phyloP scores from a whole-genome alignment of 1,140 invertebrate species.

The Tetramorium alpestre region DNA sequence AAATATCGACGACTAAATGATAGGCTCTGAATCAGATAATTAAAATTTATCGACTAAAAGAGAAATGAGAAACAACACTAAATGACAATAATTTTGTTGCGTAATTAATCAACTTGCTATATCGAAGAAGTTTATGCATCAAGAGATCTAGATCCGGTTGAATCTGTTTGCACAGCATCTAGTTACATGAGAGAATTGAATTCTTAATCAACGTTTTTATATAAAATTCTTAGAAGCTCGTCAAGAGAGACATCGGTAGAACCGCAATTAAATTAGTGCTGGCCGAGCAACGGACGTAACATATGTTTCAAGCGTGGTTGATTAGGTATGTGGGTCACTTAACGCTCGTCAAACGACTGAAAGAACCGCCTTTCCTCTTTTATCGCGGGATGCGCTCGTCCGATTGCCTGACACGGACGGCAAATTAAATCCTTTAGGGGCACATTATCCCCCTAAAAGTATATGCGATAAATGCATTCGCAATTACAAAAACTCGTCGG shows the following conservation, averaged over 20 bases:
- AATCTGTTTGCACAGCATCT: conserved; percentile 21
- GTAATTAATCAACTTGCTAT: not conserved
- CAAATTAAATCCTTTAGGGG: conserved; percentile 28
- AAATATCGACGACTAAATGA: not conserved
- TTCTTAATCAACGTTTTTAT: conserved; percentile 69
- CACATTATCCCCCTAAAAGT: conserved; percentile 35
- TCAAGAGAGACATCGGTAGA: conserved; percentile 66
- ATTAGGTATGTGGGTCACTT: conserved; percentile 8
- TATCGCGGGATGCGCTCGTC: not conserved
- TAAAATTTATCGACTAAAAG: not conserved
- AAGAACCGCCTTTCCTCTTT: conserved; percentile 34
- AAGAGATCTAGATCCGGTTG: conserved; percentile 49
- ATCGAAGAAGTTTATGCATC: not conserved
- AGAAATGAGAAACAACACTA: not conserved
- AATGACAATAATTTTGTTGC: not conserved
- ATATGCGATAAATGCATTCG: conserved; percentile 50
- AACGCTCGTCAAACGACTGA: conserved; percentile 4
- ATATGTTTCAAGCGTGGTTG: not conserved
- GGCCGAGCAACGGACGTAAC: not conserved
- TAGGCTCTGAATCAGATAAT: not conserved
- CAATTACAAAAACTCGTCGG: conserved; percentile 32
- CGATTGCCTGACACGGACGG: not conserved
- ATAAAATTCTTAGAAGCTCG: conserved; percentile 73
- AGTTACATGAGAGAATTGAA: conserved; percentile 23
- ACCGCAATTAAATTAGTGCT: conserved; percentile 72